Evolutionary conservation across 2,888 invertebrate species (phyloP).

Genomic region (Ypsolopha sequella): DNA sequence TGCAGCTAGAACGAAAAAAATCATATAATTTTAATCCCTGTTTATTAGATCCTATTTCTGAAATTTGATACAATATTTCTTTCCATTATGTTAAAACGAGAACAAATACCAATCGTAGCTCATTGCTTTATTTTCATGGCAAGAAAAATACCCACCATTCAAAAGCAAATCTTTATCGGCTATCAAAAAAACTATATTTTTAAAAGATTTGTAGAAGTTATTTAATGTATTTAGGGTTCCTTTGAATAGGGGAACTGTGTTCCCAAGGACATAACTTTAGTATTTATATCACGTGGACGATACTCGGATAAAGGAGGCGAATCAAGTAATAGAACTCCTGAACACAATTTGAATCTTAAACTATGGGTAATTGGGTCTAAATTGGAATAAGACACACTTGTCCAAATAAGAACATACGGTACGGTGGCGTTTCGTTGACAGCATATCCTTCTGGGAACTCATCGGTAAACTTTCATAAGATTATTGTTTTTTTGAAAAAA

Average conservation of each 20-base stretch:
- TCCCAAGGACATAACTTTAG: constrained; percentile 53
- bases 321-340: constrained; percentile 29
- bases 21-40: no score
- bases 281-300: constrained; percentile 30
- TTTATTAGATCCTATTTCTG: no score
- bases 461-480: constrained; percentile 25
- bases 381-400: neutral
- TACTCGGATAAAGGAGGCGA: constrained; percentile 23
- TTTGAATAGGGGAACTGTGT: constrained; percentile 26
- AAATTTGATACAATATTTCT: no score
- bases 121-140: no score
- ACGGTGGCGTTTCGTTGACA: constrained; percentile 16
- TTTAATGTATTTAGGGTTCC: constrained; percentile 32
- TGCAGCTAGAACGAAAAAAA: no score
- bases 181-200: constrained; percentile 30
- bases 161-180: neutral
- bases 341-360: constrained; percentile 12
- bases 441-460: constrained; percentile 37
- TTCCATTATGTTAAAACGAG: no score
- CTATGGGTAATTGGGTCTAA: neutral
- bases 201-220: constrained; percentile 29
- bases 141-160: no score
- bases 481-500: constrained; percentile 26
- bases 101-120: no score
- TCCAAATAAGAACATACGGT: neutral